phyloP scores from a whole-genome alignment of 2,797 vertebrate genomes.

The Danionella dracula region DNA sequence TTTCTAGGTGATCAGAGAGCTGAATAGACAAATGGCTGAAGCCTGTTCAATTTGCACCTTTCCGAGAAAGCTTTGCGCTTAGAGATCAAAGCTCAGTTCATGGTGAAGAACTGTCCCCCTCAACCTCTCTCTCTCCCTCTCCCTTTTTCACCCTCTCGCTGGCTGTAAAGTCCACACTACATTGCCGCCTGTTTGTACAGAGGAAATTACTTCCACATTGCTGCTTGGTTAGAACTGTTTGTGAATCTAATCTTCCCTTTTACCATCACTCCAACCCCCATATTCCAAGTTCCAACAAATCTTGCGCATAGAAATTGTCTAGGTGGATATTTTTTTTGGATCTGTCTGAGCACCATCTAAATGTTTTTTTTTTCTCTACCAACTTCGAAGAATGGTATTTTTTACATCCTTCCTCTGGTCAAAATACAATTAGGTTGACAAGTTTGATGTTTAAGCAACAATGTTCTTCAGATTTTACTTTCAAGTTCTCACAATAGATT shows the following conservation, averaged over 20 bases:
- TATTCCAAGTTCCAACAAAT: not conserved
- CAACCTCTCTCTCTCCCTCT: constrained; percentile 13
- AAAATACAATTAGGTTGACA: not conserved
- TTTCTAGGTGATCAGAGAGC: not conserved
- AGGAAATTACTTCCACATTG: constrained; percentile 62
- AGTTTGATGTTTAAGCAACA: no score
- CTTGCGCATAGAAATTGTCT: not conserved
- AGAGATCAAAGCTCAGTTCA: constrained; percentile 59
- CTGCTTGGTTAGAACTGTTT: constrained; percentile 50
- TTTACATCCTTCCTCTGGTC: no score
- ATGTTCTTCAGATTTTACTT: no score
- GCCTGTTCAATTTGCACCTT: constrained; percentile 58
- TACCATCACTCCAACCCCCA: constrained; percentile 11
- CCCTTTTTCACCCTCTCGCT: constrained; percentile 11
- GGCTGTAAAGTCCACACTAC: constrained; percentile 40
- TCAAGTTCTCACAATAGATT: no score
- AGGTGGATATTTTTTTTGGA: not conserved
- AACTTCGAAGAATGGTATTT: no score
- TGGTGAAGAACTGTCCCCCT: constrained; percentile 40
- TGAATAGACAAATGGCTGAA: constrained; percentile 51
- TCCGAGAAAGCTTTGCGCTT: constrained; percentile 52
- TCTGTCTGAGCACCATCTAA: no score
- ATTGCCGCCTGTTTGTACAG: constrained; percentile 57
- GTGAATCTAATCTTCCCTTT: constrained; percentile 43
- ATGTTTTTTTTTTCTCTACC: no score